A percentile compares a stretch with the other conserved stretches of the same genome.
These are phyloP conservation scores for Pinctada fucata DNA, from an alignment of 2,888 invertebrate species.

Conservation along the genomic window DNA sequence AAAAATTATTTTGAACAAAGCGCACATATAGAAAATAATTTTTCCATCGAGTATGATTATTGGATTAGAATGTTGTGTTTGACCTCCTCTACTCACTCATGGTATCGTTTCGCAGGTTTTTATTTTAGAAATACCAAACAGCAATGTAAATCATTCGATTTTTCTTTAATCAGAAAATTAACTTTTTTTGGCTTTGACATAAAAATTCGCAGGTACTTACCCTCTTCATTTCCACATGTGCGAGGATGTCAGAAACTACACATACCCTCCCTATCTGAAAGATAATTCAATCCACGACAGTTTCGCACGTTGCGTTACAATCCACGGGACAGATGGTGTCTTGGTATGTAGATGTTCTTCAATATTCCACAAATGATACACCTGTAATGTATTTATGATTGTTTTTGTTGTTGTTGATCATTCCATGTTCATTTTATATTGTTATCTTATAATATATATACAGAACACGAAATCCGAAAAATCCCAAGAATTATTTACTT, in stretches of 20 bases:
- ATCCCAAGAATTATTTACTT: no score
- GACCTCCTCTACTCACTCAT: no score
- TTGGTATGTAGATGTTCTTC: conserved; percentile 38
- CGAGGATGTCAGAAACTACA: conserved; percentile 42
- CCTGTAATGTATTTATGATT: no score
- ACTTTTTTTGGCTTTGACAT: not conserved
- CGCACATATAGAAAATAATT: no score
- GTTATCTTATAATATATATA: not conserved
- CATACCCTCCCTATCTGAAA: conserved; percentile 54
- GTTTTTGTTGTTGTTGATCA: no score
- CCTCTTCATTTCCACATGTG: conserved; percentile 69
- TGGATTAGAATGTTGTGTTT: no score
- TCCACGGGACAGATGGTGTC: conserved; percentile 63
- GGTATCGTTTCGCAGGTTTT: not conserved
- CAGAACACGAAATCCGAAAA: no score
- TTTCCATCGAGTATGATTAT: no score
- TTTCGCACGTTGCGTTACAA: conserved; percentile 65
- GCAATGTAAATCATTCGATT: no score
- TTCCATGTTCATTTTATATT: not conserved
- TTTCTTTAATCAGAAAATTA: not conserved
- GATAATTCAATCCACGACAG: conserved; percentile 61
- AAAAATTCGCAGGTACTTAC: conserved; percentile 51
- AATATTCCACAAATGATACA: not conserved
- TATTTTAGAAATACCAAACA: no score
- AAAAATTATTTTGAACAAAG: no score